These are phyloP conservation scores for Lacanobia oleracea DNA, from an alignment of 2,888 invertebrate genomes.

Conservation along the genomic window DNA sequence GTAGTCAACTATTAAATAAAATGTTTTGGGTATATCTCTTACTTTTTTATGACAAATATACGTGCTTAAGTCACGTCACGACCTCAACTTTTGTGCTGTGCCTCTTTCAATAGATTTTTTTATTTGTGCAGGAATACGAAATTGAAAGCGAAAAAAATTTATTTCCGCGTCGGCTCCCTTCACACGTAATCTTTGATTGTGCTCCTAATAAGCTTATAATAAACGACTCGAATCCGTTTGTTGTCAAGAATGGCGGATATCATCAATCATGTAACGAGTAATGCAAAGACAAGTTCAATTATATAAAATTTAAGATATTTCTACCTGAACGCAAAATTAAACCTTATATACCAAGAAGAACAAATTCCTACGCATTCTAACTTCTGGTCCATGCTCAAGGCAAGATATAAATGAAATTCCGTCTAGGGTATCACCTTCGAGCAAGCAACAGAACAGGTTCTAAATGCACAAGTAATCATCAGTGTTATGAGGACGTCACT, in stretches of 20 bases:
- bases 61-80: slow-evolving; percentile 31
- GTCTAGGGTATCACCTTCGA: slow-evolving; percentile 74
- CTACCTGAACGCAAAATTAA: neutral
- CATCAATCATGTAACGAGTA: neutral
- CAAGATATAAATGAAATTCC: slow-evolving; percentile 68
- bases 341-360: neutral
- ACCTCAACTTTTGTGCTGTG: slow-evolving; percentile 32
- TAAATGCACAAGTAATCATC: slow-evolving; percentile 72
- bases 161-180: slow-evolving; percentile 46
- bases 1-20: slow-evolving; percentile 19
- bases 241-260: slow-evolving; percentile 8
- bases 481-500: slow-evolving; percentile 76
- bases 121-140: slow-evolving; percentile 26
- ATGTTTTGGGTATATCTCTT: neutral
- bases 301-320: neutral
- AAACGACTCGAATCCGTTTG: slow-evolving; percentile 27
- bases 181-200: slow-evolving; percentile 51
- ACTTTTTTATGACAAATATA: slow-evolving; percentile 16
- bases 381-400: slow-evolving; percentile 29
- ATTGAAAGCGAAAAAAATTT: slow-evolving; percentile 43
- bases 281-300: neutral
- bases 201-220: slow-evolving; percentile 26
- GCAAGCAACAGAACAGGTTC: slow-evolving; percentile 78
- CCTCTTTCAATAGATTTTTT: slow-evolving; percentile 32
- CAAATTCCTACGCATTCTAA: slow-evolving; percentile 12